Base-by-base conservation (phyloP, 2,797 vertebrate genomes). In the Helicolenus hilgendorfi region DNA sequence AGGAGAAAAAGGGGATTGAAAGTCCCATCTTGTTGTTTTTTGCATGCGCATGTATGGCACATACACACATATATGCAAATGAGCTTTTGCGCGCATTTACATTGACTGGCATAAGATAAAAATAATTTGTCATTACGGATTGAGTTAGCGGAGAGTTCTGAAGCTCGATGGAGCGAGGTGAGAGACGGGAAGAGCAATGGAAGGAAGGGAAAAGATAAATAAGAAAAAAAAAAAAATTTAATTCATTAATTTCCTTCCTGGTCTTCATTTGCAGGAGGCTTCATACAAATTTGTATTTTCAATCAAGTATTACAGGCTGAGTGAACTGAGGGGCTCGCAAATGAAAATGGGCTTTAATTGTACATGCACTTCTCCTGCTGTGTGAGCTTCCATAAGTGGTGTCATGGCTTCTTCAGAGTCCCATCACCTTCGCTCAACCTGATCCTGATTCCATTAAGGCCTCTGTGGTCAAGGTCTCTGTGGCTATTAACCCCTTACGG, bases 291-390 rank as follows among this genome's bases (percentile, higher is more conserved):
- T 79, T 31, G 86, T 71, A 89, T 94, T 93, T 94, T 93, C 81
- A 90, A 90, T 90, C 75, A 91, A 72, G 74, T 77, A 60, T 85
- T 89, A 87, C 81, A 87, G 83, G 71, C 78, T 87, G 89, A 92
- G 90, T 92, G 84, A 94, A 92, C 85, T 77, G 72, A 84, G 72
- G 76, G 81, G 45, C 79, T 15, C 41, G 36, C 77, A 91, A 93
- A 92, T 95, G 90, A 94, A 96, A 95, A 89, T 89, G 76, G 81
- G 20, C 77, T 68, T 83, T 94, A 92, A 95, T 91, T 95, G 88
- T 86, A 85, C 70, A 83, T 85, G 88, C 36, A 87, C 72, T 85
- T 74, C 33, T 83, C 26, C 77, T 59, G 49, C 87, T 71, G 70
- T 83, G 56, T 88, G 82, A 85, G 84, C 77, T 56, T 92, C 68